phyloP scores from a whole-genome alignment of 2,888 invertebrate genomes.

The Zhuqinia jingwanae region DNA sequence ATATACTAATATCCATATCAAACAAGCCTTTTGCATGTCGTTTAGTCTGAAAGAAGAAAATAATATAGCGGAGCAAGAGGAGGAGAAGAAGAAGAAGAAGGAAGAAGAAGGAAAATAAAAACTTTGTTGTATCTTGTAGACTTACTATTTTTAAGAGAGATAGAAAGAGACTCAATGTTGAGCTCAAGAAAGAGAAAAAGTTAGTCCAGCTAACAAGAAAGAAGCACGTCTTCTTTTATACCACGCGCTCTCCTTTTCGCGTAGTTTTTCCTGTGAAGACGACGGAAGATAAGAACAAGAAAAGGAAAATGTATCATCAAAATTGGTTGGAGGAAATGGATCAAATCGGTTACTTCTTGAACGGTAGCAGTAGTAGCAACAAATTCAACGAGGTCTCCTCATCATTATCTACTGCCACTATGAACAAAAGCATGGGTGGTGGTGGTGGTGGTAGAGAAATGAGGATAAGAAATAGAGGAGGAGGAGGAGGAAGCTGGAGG shows the following conservation, averaged over 20 bases:
- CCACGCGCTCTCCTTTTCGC: not conserved
- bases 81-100: not conserved
- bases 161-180: conserved; percentile 3
- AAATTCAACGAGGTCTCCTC: not conserved
- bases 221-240: conserved; percentile 27
- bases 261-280: conserved; percentile 17
- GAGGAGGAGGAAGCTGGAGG: conserved; percentile 48
- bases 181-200: conserved; percentile 22
- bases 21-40: conserved; percentile 70
- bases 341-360: conserved; percentile 51
- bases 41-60: conserved; percentile 3
- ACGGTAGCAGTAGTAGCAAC: not conserved
- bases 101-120: conserved; percentile 31
- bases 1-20: conserved; percentile 71
- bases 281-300: conserved; percentile 32
- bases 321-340: conserved; percentile 70
- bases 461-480: conserved; percentile 57
- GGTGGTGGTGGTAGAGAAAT: not conserved
- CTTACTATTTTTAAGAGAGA: conserved; percentile 2
- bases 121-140: conserved; percentile 1
- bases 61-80: conserved; percentile 10
- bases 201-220: not conserved
- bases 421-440: not conserved
- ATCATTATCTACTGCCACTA: conserved; percentile 5
- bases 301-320: conserved; percentile 62